phyloP scores from a whole-genome alignment of 2,797 vertebrate species.

The Manis pentadactyla region DNA sequence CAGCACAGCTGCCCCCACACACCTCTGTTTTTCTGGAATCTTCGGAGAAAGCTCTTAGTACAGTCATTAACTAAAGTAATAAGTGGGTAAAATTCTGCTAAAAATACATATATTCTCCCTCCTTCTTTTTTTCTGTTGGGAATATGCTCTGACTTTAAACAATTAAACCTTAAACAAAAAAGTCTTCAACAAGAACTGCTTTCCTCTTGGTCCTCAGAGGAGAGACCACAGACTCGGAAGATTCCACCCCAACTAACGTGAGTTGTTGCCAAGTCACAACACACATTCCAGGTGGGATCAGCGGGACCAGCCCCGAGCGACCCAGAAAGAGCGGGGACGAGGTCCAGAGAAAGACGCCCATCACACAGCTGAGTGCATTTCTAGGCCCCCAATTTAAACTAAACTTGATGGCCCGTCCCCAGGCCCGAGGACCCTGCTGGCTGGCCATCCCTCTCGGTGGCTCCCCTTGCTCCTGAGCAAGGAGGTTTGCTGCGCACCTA shows the following conservation, averaged over 20 bases:
- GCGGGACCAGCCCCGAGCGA: neutral
- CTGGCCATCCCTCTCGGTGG: accelerated
- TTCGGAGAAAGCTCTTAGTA: neutral
- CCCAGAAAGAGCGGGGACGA: accelerated
- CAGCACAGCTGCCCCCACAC: accelerated
- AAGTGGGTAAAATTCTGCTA: neutral
- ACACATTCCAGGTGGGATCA: neutral
- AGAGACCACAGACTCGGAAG: neutral
- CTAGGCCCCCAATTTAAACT: neutral
- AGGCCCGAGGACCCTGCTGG: accelerated
- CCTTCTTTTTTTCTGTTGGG: neutral
- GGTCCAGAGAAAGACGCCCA: neutral
- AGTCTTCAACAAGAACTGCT: too few relatives aligned
- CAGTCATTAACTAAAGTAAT: neutral
- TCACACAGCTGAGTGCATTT: neutral
- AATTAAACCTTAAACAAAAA: neutral
- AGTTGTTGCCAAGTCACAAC: neutral
- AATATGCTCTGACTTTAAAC: neutral
- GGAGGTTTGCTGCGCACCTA: too few relatives aligned
- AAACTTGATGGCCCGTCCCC: neutral
- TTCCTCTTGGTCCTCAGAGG: neutral
- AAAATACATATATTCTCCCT: neutral
- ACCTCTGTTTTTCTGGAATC: neutral
- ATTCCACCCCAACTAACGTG: accelerated
- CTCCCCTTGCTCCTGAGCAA: accelerated